phyloP scores from a whole-genome alignment of 2,888 invertebrate species.

The Scaptomyza tumidula region DNA sequence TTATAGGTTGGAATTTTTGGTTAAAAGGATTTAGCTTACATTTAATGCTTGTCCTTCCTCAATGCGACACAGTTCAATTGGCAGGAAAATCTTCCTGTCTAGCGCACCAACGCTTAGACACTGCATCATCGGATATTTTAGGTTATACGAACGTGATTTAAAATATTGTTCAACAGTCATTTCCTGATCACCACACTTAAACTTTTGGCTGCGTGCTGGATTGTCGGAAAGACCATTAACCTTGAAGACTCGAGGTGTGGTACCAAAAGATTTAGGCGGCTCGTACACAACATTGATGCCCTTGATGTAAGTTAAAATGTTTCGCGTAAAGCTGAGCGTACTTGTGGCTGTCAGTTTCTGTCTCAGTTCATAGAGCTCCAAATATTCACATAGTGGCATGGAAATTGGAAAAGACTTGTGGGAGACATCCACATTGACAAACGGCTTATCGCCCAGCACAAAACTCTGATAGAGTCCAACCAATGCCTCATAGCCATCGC shows the following conservation, averaged over 20 bases:
- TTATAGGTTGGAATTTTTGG: neutral
- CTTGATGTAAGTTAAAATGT: slow-evolving; percentile 57
- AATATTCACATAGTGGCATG: slow-evolving; percentile 85
- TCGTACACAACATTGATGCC: slow-evolving; percentile 77
- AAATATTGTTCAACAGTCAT: slow-evolving; percentile 84
- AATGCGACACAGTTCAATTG: slow-evolving; percentile 93
- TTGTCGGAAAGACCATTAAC: slow-evolving; percentile 60
- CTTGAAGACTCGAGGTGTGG: slow-evolving; percentile 66
- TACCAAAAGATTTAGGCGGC: slow-evolving; percentile 71
- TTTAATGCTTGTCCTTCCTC: slow-evolving; percentile 90
- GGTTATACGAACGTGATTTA: slow-evolving; percentile 54
- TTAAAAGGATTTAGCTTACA: slow-evolving; percentile 76
- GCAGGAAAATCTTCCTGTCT: slow-evolving; percentile 90
- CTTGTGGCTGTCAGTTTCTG: slow-evolving; percentile 3
- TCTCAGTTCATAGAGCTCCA: slow-evolving; percentile 73
- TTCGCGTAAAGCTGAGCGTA: slow-evolving; percentile 4
- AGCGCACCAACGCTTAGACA: slow-evolving; percentile 92
- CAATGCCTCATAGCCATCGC: slow-evolving; percentile 95
- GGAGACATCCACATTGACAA: slow-evolving; percentile 95
- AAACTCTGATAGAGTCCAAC: slow-evolving; percentile 97
- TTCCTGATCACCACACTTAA: slow-evolving; percentile 69
- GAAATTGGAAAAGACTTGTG: slow-evolving; percentile 91
- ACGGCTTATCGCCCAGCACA: slow-evolving; percentile 93
- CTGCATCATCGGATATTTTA: slow-evolving; percentile 89
- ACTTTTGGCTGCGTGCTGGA: slow-evolving; percentile 82